Evolutionary conservation across 2,113 vertebrate genomes (phyloP).

Genomic region (Pandion haliaetus): DNA sequence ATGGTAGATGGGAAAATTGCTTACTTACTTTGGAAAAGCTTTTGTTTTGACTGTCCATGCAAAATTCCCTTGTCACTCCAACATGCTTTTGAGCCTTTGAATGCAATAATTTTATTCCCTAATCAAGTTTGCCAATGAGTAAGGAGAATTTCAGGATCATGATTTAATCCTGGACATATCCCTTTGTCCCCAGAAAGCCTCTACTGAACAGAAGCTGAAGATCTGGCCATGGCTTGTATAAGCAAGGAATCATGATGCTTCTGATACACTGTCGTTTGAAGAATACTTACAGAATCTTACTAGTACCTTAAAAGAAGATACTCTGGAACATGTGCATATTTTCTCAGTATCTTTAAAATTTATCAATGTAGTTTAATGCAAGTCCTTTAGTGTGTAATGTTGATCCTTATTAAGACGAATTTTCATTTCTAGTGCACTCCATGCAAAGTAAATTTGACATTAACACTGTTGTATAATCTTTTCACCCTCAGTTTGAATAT

Average conservation of each 20-base stretch:
- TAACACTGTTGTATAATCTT: not conserved
- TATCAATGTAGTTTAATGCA: not conserved
- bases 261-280: not conserved
- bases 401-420: not conserved
- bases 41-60: not conserved
- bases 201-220: not conserved
- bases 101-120: not conserved
- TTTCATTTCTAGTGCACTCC: constrained; percentile 13
- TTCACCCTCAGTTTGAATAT: not conserved
- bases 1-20: not conserved
- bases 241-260: not conserved
- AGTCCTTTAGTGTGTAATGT: not conserved
- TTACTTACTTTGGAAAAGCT: not conserved
- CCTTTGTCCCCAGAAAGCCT: not conserved
- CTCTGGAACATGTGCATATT: not conserved
- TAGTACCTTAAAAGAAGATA: not conserved
- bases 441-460: constrained; percentile 9
- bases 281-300: not conserved
- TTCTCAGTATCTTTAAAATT: not conserved
- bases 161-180: not conserved
- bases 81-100: not conserved
- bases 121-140: not conserved
- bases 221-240: not conserved
- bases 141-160: not conserved
- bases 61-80: not conserved